Base-by-base conservation (phyloP, 92 coral and sea anemone genomes). In the Blastomussa wellsi region DNA sequence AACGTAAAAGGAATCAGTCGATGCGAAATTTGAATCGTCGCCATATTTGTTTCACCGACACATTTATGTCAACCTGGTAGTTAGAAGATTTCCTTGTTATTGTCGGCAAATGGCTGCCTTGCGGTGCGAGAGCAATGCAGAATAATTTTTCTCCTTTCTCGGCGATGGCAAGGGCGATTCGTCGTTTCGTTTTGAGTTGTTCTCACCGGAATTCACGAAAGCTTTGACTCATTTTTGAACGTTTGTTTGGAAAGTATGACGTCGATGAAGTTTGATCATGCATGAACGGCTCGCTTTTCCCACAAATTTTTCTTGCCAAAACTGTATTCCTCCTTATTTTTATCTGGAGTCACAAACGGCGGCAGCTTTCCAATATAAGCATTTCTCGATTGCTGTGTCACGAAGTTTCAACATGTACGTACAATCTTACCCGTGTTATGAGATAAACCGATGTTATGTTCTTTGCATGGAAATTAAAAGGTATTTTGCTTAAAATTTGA, bases 21-120 rank as follows among this genome's bases (percentile, higher is more conserved):
- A 78, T 86, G 72, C 91, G 91, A 85, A 84, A 42, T 68, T 81
- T 72, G 80, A 80, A 79, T 85, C 86, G 94, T 71, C 94, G 94
- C 94, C 94, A 91, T 91, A 88, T 91, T 91, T 82, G 87, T 69
- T 67, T 36, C 78, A 60, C 76, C 38, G 69, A 76, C 82, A 77
- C 89, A 79, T 88, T 79, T 60, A 48, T 36, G 32, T 52, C 42
- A 41, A 57, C 81, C 72, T 42, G 74, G 80, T 74, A 67, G 57
- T 29, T 74, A 32, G n/a, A 83, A 41, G 81, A 83, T 74, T 83
- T 83, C 73, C 74, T 74, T 83, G 79, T 38, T 72, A 3, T 72
- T 57, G 29, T 32, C 44, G 42, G 11, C 7, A 42, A 29, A 83
- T 49, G 60, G 42, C 62, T 39, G 2, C 39, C 0, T 57, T 24